phyloP scores from a whole-genome alignment of 1,140 invertebrate species.

The Drosophila grimshawi region DNA sequence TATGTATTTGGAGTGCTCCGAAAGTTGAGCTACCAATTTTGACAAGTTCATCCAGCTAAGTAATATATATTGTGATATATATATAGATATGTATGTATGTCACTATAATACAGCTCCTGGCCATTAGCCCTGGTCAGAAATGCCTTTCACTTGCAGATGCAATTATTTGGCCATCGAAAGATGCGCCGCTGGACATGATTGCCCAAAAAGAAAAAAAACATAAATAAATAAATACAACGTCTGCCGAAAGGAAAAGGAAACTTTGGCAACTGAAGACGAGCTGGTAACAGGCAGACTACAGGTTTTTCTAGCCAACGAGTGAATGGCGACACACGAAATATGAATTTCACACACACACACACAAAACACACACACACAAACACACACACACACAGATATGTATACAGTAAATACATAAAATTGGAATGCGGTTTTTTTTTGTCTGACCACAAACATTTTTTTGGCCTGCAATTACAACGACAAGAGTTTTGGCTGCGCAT shows the following conservation, averaged over 20 bases:
- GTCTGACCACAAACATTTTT: constrained; percentile 32
- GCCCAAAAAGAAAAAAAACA: constrained; percentile 10
- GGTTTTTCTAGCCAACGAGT: constrained; percentile 43
- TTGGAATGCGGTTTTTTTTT: constrained; percentile 38
- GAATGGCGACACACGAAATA: constrained; percentile 71
- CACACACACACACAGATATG: neutral
- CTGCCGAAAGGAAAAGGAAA: constrained; percentile 60
- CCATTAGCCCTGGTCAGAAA: constrained; percentile 16
- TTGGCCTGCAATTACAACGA: constrained; percentile 28
- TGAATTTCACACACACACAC: constrained; percentile 48
- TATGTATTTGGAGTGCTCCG: constrained; percentile 2
- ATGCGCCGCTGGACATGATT: constrained; percentile 21
- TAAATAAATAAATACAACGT: constrained; percentile 6
- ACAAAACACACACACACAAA: neutral
- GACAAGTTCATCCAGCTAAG: constrained; percentile 22
- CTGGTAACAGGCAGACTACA: constrained; percentile 17
- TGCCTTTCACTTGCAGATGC: constrained; percentile 43
- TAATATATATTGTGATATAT: neutral
- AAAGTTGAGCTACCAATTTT: constrained; percentile 23
- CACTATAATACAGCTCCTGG: constrained; percentile 7
- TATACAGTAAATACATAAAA: constrained; percentile 25
- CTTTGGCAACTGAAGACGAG: constrained; percentile 54
- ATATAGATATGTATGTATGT: neutral
- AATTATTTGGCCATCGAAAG: constrained; percentile 37
- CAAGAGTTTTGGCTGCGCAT: constrained; percentile 22